Evolutionary conservation across 2,113 vertebrate genomes (phyloP).

Genomic region (Ellobius talpinus): DNA sequence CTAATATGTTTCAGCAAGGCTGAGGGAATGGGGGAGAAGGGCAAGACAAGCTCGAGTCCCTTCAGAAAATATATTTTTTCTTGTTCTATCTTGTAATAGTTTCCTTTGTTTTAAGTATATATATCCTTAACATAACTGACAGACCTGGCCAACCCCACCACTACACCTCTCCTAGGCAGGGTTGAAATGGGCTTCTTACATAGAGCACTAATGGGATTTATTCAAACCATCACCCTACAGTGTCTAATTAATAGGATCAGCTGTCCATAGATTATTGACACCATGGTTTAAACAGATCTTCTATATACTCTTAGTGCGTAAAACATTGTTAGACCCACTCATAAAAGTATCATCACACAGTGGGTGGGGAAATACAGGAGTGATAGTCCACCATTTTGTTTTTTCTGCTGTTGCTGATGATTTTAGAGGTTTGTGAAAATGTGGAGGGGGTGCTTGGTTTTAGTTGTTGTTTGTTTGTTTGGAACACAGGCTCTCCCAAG

Average conservation of each 20-base stretch:
- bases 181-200: neutral
- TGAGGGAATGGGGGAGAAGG: neutral
- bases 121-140: neutral
- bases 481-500: too few relatives aligned
- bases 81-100: neutral
- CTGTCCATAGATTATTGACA: neutral
- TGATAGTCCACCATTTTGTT: neutral
- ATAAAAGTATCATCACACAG: neutral
- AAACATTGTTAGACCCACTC: neutral
- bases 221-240: neutral
- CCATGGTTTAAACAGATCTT: neutral
- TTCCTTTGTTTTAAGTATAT: neutral
- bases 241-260: neutral
- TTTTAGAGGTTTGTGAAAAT: neutral
- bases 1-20: neutral
- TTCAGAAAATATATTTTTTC: neutral
- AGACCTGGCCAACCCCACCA: neutral
- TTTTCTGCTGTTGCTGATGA: neutral
- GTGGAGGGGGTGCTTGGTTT: neutral
- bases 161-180: neutral
- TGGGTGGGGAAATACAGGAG: neutral
- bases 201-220: too few relatives aligned
- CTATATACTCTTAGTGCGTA: neutral
- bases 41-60: neutral
- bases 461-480: neutral